Evolutionary conservation across 2,797 vertebrate genomes (phyloP).

Genomic region (Sus cebifrons): DNA sequence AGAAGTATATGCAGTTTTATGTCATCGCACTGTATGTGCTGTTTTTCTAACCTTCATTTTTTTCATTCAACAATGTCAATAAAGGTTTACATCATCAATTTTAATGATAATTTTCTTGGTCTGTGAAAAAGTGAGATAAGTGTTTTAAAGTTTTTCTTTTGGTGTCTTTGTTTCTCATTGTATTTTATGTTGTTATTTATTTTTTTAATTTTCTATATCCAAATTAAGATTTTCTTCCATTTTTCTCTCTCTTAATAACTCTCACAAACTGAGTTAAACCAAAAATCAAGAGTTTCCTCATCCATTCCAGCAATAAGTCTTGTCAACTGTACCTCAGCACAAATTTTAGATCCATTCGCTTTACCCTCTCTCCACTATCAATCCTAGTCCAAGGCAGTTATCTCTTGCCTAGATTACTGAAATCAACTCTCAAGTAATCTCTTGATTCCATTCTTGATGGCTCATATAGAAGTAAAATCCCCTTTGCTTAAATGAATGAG

Average conservation of each 20-base stretch:
- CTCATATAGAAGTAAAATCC: background rate
- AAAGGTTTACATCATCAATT: background rate
- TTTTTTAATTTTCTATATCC: background rate
- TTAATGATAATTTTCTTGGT: background rate
- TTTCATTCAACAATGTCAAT: background rate
- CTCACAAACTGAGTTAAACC: background rate
- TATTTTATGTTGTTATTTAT: background rate
- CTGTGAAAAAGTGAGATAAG: background rate
- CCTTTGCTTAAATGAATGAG: background rate
- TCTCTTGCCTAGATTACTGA: background rate
- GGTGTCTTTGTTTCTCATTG: background rate
- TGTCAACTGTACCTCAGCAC: background rate
- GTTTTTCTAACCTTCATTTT: background rate
- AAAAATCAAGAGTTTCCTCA: background rate
- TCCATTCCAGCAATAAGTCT: background rate
- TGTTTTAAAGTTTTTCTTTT: background rate
- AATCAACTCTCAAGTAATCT: background rate
- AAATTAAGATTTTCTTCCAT: background rate
- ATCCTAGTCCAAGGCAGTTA: background rate
- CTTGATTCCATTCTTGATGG: background rate
- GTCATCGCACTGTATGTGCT: background rate
- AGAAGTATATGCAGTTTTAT: background rate
- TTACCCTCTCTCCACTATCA: background rate
- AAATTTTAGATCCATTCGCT: background rate
- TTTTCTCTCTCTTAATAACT: background rate